Evolutionary conservation across 2,888 invertebrate species (phyloP), one percentile per base, ranked within the genome.

Genomic region (Apomyelois bistriatella): DNA sequence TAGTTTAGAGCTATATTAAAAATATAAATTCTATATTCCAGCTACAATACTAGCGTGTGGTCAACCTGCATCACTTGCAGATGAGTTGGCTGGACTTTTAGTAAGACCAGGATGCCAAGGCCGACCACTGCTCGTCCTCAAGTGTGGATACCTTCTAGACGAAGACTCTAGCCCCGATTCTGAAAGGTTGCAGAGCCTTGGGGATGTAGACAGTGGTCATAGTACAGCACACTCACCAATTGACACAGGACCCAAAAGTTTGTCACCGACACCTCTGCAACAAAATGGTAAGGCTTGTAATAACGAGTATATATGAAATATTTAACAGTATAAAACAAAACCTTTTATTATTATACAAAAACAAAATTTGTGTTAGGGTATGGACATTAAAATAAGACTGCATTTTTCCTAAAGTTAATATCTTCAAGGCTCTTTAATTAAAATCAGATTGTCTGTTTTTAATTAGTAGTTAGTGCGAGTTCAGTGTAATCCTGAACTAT

Each of bases 141-240:
- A 95, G 81, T 94, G 95, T 68, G 93, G 94, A 51, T 95, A 95
- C 74, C 85, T 95, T 32, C 90, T 94, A 64, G 95, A 96, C 68
- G 95, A 94, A 73, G 96, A 97, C 74, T 95, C 95, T 41, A 96
- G 96, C 59, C 97, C 97, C 4, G 97, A 97, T 72, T 96, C 96
- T 17, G 96, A 96, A 70, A 92, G 95, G 58, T 91, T 96, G 63
- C 94, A 96, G 69, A 96, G 85, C 77, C 76, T 93, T 48, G 93
- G 93, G 3, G 94, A 95, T 72, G 94, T 95, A 9, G 97, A 97
- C 76, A 97, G 97, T 66, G 97, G 97, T 1, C 96, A 97, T 75
- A 97, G 97, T 65, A 97, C 97, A 15, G 96, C 96, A 46, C 97
- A 97, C 78, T 97, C 97, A 0, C 97, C 97, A 0, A 92, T 92